phyloP scores from a whole-genome alignment of 2,113 vertebrate species.

The Dolichotis patagonum region DNA sequence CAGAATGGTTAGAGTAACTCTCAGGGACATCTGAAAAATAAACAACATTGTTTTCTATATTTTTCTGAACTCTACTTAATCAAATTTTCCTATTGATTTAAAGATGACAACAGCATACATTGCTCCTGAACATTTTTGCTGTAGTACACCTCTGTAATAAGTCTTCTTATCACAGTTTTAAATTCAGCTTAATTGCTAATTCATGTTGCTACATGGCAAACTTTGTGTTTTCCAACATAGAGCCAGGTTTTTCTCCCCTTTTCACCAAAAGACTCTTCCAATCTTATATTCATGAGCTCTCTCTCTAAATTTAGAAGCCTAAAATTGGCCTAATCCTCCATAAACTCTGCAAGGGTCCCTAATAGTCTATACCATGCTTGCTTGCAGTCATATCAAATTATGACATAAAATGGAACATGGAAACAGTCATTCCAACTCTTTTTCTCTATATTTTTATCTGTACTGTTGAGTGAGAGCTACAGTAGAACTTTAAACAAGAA shows the following conservation, averaged over 20 bases:
- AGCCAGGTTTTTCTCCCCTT: neutral
- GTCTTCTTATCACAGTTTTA: neutral
- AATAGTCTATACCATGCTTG: neutral
- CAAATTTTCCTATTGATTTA: neutral
- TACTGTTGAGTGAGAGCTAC: neutral
- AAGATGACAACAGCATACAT: neutral
- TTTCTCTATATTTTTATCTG: neutral
- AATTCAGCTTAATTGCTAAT: neutral
- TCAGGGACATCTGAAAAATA: neutral
- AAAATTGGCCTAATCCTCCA: neutral
- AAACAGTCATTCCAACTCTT: neutral
- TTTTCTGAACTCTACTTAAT: neutral
- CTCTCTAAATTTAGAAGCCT: neutral
- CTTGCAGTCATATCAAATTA: neutral
- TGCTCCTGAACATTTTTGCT: neutral
- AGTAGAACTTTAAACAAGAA: neutral
- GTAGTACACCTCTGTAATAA: neutral
- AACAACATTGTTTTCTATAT: neutral
- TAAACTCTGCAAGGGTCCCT: neutral
- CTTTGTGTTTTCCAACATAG: neutral
- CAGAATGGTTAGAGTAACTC: neutral
- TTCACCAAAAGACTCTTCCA: neutral
- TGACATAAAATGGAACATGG: neutral
- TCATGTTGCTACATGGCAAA: neutral
- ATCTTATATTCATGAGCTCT: neutral